Conservation (phyloP, 2,888 invertebrate species). For the Camponotus fellah region DNA sequence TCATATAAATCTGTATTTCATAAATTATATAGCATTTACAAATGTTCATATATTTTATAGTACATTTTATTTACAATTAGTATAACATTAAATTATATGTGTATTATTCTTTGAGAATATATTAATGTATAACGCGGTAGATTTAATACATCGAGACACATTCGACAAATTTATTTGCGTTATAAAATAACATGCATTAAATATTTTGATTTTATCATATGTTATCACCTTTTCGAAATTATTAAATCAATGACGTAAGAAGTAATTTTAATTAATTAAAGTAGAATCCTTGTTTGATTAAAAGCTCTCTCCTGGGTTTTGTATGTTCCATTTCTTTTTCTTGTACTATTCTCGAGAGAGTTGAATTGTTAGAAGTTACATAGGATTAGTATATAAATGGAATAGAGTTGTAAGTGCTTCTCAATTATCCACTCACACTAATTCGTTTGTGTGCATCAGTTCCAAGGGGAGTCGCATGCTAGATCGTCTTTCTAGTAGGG, state of each 20-base stretch:
- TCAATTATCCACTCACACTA: constrained; percentile 33
- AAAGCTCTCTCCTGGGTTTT: background rate
- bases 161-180: background rate
- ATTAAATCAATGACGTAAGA: background rate
- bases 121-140: background rate
- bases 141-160: background rate
- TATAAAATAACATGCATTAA: constrained; percentile 3
- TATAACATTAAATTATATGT: no score
- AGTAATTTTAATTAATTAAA: background rate
- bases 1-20: no score
- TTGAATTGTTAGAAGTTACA: background rate
- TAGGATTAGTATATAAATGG: constrained; percentile 12
- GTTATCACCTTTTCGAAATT: background rate
- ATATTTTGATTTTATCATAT: background rate
- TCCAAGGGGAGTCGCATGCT: constrained; percentile 31
- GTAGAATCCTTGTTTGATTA: constrained; percentile 5
- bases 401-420: constrained; percentile 25
- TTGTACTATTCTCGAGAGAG: background rate
- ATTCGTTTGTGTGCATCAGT: constrained; percentile 42
- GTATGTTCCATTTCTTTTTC: background rate
- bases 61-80: background rate
- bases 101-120: background rate
- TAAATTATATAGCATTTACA: no score
- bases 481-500: constrained; percentile 28
- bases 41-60: background rate